phyloP scores from a whole-genome alignment of 2,888 invertebrate genomes.

The Lithophane semibrunnea region DNA sequence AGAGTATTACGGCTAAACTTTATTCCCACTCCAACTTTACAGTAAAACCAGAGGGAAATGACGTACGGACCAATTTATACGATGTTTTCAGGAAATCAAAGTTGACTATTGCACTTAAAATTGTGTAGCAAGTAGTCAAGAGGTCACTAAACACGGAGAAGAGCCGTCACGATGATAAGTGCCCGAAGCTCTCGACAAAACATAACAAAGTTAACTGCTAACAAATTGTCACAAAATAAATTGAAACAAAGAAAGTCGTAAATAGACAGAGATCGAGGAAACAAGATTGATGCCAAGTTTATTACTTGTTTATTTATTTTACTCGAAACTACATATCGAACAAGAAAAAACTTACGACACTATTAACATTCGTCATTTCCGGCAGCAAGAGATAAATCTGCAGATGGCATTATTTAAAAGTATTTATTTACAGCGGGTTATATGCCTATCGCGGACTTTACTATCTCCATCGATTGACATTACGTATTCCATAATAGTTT shows the following conservation, averaged over 20 bases:
- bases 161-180: constrained; percentile 66
- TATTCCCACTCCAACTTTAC: constrained; percentile 9
- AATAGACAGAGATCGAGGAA: constrained; percentile 49
- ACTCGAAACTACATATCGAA: constrained; percentile 48
- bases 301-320: constrained; percentile 50
- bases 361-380: constrained; percentile 7
- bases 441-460: neutral
- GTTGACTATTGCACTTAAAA: constrained; percentile 55
- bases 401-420: neutral
- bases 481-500: neutral
- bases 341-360: constrained; percentile 15
- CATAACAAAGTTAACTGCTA: constrained; percentile 67
- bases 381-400: neutral
- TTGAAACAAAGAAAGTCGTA: constrained; percentile 65
- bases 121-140: constrained; percentile 37
- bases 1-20: constrained; percentile 19
- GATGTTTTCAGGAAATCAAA: constrained; percentile 52
- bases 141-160: constrained; percentile 51
- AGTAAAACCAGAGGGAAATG: constrained; percentile 39
- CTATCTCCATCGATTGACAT: neutral
- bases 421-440: neutral
- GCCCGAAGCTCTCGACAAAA: constrained; percentile 59
- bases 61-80: constrained; percentile 25
- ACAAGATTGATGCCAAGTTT: constrained; percentile 47
- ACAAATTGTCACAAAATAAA: constrained; percentile 72